Conservation (phyloP, 2,888 invertebrate genomes). For the Drosophila melanosoma region DNA sequence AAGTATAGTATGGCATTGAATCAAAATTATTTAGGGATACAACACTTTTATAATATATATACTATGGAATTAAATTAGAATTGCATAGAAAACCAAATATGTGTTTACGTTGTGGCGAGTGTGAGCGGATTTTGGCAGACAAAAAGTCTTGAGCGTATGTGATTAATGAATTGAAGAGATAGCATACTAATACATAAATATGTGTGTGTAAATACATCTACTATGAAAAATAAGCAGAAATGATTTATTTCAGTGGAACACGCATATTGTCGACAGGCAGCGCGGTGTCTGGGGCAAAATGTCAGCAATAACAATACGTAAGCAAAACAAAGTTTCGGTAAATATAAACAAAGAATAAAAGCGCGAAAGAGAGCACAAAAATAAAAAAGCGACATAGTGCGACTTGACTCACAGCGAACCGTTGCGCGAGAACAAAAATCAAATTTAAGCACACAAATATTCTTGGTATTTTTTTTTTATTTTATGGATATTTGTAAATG, state of each 20-base stretch:
- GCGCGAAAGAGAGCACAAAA: constrained; percentile 49
- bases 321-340: constrained; percentile 69
- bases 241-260: constrained; percentile 40
- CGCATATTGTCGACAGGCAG: constrained; percentile 9
- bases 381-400: constrained; percentile 41
- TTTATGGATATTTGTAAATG: not conserved
- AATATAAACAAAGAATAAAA: constrained; percentile 77
- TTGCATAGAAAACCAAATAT: constrained; percentile 10
- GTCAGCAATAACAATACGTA: constrained; percentile 50
- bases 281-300: constrained; percentile 17
- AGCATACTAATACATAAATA: not conserved
- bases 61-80: constrained; percentile 42
- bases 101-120: constrained; percentile 40
- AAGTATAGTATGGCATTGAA: constrained; percentile 22
- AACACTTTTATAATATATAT: constrained; percentile 57
- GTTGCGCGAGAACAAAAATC: constrained; percentile 2
- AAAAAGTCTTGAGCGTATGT: constrained; percentile 29
- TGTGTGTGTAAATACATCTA: constrained; percentile 1
- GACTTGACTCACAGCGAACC: constrained; percentile 36
- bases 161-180: constrained; percentile 47
- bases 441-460: constrained; percentile 15
- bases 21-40: constrained; percentile 33
- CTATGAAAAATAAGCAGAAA: constrained; percentile 25
- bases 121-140: constrained; percentile 7
- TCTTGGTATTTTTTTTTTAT: not conserved